A percentile compares a stretch with the other conserved stretches of the same genome.
These are phyloP conservation scores for Eudasyphora cyanicolor DNA, from an alignment of 2,888 invertebrate species.

Conservation along the genomic window DNA sequence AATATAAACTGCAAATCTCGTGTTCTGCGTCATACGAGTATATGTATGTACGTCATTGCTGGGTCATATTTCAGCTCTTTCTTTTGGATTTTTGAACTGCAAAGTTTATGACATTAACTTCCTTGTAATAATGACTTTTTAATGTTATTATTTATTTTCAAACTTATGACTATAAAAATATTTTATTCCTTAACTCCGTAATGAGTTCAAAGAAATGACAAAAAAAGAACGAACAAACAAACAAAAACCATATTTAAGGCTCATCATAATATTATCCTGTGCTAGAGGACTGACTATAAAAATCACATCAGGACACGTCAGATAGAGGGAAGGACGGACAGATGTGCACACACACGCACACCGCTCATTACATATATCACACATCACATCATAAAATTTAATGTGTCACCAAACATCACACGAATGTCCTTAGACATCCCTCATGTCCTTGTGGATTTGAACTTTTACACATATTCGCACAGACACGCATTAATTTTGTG, in stretches of 20 bases:
- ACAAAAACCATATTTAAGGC: too few species aligned
- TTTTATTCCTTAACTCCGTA: constrained; percentile 41
- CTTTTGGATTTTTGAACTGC: too few species aligned
- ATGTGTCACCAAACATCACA: constrained; percentile 41
- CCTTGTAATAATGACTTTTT: not conserved
- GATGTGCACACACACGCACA: not conserved
- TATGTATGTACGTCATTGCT: too few species aligned
- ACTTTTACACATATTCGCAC: not conserved
- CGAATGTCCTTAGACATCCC: not conserved
- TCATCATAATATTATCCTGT: constrained; percentile 48
- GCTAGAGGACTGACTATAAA: constrained; percentile 52
- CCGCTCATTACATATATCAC: too few species aligned
- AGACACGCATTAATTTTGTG: constrained; percentile 3
- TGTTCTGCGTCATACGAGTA: too few species aligned
- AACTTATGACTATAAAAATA: constrained; percentile 20
- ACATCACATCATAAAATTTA: constrained; percentile 44
- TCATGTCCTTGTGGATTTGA: not conserved
- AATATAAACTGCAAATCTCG: too few species aligned
- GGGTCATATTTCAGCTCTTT: too few species aligned
- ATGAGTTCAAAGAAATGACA: constrained; percentile 35
- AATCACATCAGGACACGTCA: constrained; percentile 45
- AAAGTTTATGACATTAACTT: not conserved
- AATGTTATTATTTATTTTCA: not conserved
- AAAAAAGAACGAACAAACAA: constrained; percentile 28
- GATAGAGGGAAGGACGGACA: constrained; percentile 26